phyloP scores from a whole-genome alignment of 2,888 invertebrate genomes.

The Meteorus colon region DNA sequence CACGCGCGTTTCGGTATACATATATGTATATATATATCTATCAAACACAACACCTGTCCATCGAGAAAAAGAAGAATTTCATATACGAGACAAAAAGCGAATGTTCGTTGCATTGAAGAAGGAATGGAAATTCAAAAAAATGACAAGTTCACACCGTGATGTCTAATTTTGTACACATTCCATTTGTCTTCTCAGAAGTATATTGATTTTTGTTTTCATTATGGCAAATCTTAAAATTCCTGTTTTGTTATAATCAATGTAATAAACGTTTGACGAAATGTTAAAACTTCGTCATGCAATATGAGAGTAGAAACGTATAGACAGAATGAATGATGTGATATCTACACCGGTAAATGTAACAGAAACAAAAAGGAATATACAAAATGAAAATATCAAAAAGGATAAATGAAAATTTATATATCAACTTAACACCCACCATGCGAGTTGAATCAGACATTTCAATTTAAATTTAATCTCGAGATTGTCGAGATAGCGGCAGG shows the following conservation, averaged over 20 bases:
- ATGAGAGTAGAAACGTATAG: no score
- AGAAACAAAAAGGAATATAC: neutral
- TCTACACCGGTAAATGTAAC: neutral
- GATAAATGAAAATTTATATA: slow-evolving; percentile 11
- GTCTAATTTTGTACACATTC: no score
- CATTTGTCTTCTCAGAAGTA: no score
- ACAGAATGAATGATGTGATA: no score
- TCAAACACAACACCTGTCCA: slow-evolving; percentile 36
- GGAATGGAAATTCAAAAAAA: no score
- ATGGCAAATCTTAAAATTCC: no score
- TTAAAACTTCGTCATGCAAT: no score
- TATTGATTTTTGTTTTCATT: no score
- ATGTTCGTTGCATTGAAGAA: no score
- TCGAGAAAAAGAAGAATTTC: neutral
- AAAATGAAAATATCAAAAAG: neutral
- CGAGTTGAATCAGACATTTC: slow-evolving; percentile 13
- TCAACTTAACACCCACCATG: neutral
- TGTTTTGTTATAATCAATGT: no score
- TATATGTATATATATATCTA: neutral
- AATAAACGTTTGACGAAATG: no score
- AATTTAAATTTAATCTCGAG: slow-evolving; percentile 14
- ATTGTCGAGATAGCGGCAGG: slow-evolving; percentile 8
- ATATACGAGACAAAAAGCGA: neutral
- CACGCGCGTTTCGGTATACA: neutral
- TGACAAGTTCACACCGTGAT: no score